Percentiles rank a stretch among this genome's conserved stretches.
phyloP scores from a whole-genome alignment of 2,888 invertebrate species.

The Xestoiulus laeticollis region DNA sequence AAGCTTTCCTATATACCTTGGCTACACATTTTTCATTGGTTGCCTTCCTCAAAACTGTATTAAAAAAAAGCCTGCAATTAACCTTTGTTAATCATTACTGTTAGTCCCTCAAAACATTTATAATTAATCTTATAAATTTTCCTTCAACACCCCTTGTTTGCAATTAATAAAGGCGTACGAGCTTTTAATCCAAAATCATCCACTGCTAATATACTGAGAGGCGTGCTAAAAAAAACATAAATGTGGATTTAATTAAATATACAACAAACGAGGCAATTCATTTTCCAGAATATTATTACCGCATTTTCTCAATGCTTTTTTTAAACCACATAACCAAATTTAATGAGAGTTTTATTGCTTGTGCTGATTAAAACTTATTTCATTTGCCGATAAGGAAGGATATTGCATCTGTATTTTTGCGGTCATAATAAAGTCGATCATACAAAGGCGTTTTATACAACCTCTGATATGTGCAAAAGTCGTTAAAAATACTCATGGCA shows the following conservation, averaged over 20 bases:
- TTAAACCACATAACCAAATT: not conserved
- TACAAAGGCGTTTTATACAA: not conserved
- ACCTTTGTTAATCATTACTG: not conserved
- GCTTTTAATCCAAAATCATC: not conserved
- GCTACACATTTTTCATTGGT: not conserved
- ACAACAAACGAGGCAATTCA: not conserved
- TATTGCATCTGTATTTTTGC: not conserved
- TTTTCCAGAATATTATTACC: not conserved
- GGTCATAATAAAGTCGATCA: not conserved
- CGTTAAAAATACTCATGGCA: no score
- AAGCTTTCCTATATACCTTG: not conserved
- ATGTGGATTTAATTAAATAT: not conserved
- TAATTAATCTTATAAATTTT: no score
- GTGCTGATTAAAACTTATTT: constrained; percentile 9
- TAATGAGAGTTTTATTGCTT: not conserved
- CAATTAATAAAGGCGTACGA: not conserved
- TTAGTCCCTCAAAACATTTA: not conserved
- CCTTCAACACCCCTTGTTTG: not conserved
- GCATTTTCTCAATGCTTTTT: no score
- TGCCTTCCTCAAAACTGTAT: not conserved
- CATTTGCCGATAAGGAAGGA: not conserved
- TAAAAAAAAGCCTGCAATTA: not conserved
- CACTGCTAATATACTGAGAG: not conserved
- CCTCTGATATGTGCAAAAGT: no score
- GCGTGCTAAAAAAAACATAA: not conserved